These are phyloP conservation scores for Ictalurus punctatus DNA, from an alignment of 2,113 vertebrate species.

Conservation along the genomic window DNA sequence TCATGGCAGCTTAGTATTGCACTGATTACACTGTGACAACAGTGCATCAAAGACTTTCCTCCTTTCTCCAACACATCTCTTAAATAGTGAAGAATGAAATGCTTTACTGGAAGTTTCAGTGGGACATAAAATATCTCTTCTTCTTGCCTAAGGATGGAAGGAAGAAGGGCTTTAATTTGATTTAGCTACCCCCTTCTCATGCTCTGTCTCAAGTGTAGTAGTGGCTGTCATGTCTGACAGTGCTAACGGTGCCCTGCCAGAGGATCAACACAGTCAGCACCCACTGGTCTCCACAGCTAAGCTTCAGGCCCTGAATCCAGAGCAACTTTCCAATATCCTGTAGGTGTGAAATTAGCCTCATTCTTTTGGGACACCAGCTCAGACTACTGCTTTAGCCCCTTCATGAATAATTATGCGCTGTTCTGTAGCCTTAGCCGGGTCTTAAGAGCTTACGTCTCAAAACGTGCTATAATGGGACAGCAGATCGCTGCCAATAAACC, in stretches of 20 bases:
- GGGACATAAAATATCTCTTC: constrained; percentile 36
- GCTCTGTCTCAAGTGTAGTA: not conserved
- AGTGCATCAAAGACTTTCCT: constrained; percentile 42
- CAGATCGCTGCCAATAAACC: constrained; percentile 45
- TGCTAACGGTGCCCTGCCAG: constrained; percentile 8
- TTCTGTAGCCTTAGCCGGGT: constrained; percentile 43
- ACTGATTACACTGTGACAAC: constrained; percentile 44
- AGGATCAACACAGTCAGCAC: constrained; percentile 1
- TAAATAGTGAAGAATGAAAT: constrained; percentile 20
- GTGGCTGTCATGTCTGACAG: constrained; percentile 41
- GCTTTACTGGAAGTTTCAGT: constrained; percentile 23
- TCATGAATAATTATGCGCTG: constrained; percentile 57
- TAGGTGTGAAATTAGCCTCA: constrained; percentile 40
- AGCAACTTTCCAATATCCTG: not conserved
- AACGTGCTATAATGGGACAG: constrained; percentile 43
- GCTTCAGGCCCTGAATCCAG: not conserved
- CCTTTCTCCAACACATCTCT: constrained; percentile 12
- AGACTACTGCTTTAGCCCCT: constrained; percentile 20
- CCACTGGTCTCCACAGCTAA: constrained; percentile 14
- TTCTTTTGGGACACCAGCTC: constrained; percentile 34
- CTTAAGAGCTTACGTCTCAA: constrained; percentile 54
- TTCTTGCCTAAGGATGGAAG: constrained; percentile 12
- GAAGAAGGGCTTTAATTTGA: constrained; percentile 34
- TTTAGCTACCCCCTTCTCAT: constrained; percentile 29
- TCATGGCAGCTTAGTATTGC: constrained; percentile 43